phyloP scores from a whole-genome alignment of 2,113 vertebrate species.

The Thalassoma bifasciatum region DNA sequence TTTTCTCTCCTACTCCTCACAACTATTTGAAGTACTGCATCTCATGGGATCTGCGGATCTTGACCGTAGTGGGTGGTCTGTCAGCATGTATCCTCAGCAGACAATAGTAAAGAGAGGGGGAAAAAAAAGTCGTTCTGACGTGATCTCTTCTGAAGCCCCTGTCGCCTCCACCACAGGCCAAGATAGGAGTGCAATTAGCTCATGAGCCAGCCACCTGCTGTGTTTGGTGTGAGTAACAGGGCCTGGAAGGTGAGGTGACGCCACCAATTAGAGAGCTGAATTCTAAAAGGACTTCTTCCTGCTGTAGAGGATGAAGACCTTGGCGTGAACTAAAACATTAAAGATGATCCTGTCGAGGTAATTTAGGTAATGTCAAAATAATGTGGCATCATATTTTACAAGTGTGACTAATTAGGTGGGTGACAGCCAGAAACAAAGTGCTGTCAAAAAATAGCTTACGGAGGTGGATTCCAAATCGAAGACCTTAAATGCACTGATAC shows the following conservation, averaged over 20 bases:
- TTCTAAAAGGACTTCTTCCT: constrained; percentile 23
- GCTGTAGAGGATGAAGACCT: not conserved
- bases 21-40: constrained; percentile 22
- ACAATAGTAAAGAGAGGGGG: not conserved
- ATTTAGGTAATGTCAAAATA: constrained; percentile 21
- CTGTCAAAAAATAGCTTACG: too few species aligned
- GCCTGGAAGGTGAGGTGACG: constrained; percentile 53
- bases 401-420: not conserved
- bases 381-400: not conserved
- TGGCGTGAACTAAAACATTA: constrained; percentile 1
- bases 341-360: not conserved
- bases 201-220: constrained; percentile 46
- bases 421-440: too few species aligned
- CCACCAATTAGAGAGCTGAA: constrained; percentile 33
- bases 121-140: constrained; percentile 3
- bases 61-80: constrained; percentile 42
- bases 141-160: constrained; percentile 42
- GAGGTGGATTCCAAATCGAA: too few species aligned
- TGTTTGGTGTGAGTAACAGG: constrained; percentile 18
- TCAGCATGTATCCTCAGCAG: not conserved
- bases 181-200: constrained; percentile 23
- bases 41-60: constrained; percentile 19
- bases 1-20: constrained; percentile 20
- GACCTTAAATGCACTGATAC: too few species aligned
- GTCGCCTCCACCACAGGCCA: not conserved